Conservation (phyloP, 2,113 vertebrate genomes). For the Artemisiospiza belli region DNA sequence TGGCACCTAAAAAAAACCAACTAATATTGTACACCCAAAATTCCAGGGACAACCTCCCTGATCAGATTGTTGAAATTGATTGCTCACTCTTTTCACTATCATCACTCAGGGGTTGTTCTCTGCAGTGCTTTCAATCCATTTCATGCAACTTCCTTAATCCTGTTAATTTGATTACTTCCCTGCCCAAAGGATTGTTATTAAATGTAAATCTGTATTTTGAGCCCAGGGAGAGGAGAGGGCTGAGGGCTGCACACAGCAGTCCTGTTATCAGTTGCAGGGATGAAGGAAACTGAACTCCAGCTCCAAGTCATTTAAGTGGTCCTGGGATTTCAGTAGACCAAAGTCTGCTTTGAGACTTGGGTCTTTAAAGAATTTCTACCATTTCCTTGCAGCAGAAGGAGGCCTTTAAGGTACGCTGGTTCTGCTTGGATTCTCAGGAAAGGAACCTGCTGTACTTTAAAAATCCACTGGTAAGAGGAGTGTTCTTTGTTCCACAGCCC, state of each 20-base stretch:
- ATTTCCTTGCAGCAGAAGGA: constrained; percentile 83
- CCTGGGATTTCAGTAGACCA: neutral
- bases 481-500: neutral
- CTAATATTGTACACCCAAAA: neutral
- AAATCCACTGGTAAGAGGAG: constrained; percentile 83
- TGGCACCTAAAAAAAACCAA: fast-evolving
- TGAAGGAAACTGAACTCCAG: neutral
- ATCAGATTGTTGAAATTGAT: neutral
- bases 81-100: neutral
- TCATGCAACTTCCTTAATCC: neutral
- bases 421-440: constrained; percentile 86
- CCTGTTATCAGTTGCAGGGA: neutral
- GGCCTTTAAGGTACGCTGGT: constrained; percentile 90
- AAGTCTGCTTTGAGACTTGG: neutral
- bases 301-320: neutral
- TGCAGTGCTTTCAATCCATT: neutral
- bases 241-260: neutral
- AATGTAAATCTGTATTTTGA: neutral
- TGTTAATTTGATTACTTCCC: neutral
- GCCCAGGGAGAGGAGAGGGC: neutral
- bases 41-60: neutral
- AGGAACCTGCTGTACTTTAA: constrained; percentile 91
- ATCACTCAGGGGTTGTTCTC: neutral
- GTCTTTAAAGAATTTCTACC: constrained; percentile 13
- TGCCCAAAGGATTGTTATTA: neutral